Percentiles rank a stretch among this genome's conserved stretches.
Conservation (phyloP, 2,113 vertebrate species). For the Bombycilla garrulus region DNA sequence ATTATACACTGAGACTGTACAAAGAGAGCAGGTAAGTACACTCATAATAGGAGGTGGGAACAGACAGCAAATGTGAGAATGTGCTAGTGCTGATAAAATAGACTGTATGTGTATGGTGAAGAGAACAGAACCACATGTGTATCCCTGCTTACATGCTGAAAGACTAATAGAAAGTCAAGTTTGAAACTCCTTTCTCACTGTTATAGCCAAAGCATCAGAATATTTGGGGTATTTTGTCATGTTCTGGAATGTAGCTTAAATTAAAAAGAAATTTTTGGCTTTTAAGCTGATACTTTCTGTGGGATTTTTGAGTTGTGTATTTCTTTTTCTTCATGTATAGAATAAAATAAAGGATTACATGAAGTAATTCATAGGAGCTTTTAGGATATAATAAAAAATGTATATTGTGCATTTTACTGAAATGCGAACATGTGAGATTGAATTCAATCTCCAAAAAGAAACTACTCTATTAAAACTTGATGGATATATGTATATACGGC, state of each 20-base stretch:
- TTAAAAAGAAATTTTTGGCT: not conserved
- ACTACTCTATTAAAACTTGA: not conserved
- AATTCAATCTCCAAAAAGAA: not conserved
- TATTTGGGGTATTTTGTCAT: not conserved
- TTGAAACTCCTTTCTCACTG: not conserved
- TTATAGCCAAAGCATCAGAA: not conserved
- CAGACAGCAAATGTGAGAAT: not conserved
- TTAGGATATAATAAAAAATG: not conserved
- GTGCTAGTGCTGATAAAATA: not conserved
- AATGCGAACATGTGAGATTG: conserved; percentile 22
- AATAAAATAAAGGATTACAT: conserved; percentile 29
- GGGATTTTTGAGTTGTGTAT: conserved; percentile 15
- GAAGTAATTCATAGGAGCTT: not conserved
- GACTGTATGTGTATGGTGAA: not conserved
- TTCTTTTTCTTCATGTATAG: conserved; percentile 19
- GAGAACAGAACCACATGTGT: not conserved
- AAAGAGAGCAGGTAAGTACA: conserved; percentile 45
- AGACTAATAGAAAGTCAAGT: not conserved
- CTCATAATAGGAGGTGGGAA: not conserved
- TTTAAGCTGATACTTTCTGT: not conserved
- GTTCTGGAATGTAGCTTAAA: conserved; percentile 14
- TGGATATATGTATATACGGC: not conserved
- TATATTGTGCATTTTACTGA: conserved; percentile 3
- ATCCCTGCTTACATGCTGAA: not conserved
- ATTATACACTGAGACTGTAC: not conserved